Conservation (phyloP, 2,888 invertebrate species). For the Nemapogon koenigi region DNA sequence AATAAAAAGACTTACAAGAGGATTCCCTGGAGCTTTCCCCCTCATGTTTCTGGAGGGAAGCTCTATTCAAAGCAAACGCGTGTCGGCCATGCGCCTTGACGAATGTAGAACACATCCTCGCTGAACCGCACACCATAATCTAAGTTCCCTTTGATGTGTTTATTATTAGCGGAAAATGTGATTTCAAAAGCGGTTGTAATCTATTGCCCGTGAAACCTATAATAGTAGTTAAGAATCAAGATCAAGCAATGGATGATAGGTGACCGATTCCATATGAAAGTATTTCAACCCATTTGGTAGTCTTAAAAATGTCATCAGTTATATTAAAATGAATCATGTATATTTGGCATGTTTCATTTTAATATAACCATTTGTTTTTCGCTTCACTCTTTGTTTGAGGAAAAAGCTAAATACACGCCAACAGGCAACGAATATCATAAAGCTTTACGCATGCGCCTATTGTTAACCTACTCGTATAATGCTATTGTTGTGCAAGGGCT, state of each 20-base stretch:
- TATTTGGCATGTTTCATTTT: no score
- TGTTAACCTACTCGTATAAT: constrained; percentile 22
- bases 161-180: constrained; percentile 22
- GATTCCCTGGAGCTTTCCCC: neutral
- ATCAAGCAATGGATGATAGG: no score
- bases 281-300: no score
- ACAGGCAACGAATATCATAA: constrained; percentile 30
- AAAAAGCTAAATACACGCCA: constrained; percentile 23
- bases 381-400: constrained; percentile 34
- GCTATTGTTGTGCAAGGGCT: constrained; percentile 22
- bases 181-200: no score
- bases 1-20: constrained; percentile 2
- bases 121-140: constrained; percentile 8
- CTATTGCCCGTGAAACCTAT: no score
- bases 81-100: constrained; percentile 7
- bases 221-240: no score
- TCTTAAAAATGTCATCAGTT: no score
- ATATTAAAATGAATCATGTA: no score
- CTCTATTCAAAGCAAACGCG: constrained; percentile 5
- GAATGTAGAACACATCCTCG: constrained; percentile 14
- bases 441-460: constrained; percentile 33
- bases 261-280: no score
- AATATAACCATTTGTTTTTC: constrained; percentile 41
- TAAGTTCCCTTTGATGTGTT: constrained; percentile 28
- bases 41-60: neutral